Base-by-base conservation (phyloP, 2,113 vertebrate genomes). In the Salvelinus namaycush region DNA sequence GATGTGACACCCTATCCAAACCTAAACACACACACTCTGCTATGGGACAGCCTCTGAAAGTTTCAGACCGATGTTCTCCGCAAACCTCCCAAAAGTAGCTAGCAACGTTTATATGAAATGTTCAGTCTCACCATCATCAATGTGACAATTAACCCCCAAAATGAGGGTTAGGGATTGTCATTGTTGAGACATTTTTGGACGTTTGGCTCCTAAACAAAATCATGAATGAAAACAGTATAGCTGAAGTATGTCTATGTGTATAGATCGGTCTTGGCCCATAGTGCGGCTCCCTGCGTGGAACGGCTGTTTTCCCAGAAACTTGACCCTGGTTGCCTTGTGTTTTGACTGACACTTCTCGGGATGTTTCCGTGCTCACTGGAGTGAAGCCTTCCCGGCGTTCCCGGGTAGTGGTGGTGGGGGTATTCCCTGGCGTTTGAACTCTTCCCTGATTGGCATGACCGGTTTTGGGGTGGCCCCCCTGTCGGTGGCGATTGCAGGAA, bases 271-370 rank as follows among this genome's bases (percentile, higher is more conserved):
- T 9, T 9, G 14, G 68, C 18, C 16, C 20, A 20, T 18, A 70
- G 3, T 13, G 34, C 3, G 20, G 18, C 39, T 49, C 34, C 39
- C 39, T 70, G 66, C 68, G 3, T 39, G 60, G 0, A 78, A 70
- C 5, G 70, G 68, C 31, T 85, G 84, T 89, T 91, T 91, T 88
- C 84, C 83, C 84, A 87, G 84, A 83, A 89, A 91, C 88, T 89
- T 87, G 83, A 89, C 87, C 87, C 83, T 86, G 88, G 86, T 89
- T 85, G 80, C 89, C 85, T 90, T 89, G 87, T 84, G 89, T 88
- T 89, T 89, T 90, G 91, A 91, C 87, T 89, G 89, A 91, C 85
- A 80, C 88, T 90, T 90, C 78, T 82, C 85, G 74, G 57, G 73
- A 26, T 16, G 20, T 57, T 27, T 83, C 75, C 83, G 76, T 87